A percentile compares a stretch with the other conserved stretches of the same genome.
phyloP scores from a whole-genome alignment of 2,888 invertebrate species.

The Dasysyrphus tricinctus region DNA sequence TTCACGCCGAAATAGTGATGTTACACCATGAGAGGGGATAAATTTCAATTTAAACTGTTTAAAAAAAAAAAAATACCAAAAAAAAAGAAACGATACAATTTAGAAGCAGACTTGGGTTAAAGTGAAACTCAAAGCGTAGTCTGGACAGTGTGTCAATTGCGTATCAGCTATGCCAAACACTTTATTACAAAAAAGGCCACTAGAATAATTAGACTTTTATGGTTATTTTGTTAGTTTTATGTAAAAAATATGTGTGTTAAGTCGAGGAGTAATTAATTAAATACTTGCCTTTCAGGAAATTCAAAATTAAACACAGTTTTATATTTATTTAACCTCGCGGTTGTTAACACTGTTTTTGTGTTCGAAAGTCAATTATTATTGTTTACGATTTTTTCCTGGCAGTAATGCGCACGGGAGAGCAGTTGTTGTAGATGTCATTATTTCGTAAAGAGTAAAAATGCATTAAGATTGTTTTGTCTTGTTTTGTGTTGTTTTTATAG shows the following conservation, averaged over 20 bases:
- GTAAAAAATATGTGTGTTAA: constrained; percentile 24
- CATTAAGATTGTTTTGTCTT: constrained; percentile 13
- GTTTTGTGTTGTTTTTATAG: background rate
- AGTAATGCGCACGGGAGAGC: constrained; percentile 26
- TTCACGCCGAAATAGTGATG: constrained; percentile 56
- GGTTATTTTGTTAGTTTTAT: constrained; percentile 6
- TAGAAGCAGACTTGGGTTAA: constrained; percentile 26
- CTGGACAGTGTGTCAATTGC: constrained; percentile 60
- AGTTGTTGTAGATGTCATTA: background rate
- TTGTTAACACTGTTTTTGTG: background rate
- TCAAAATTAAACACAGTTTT: background rate
- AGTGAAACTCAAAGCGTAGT: background rate
- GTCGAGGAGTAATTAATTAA: constrained; percentile 30
- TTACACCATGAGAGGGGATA: constrained; percentile 39
- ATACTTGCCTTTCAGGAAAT: constrained; percentile 14
- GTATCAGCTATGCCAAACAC: constrained; percentile 39
- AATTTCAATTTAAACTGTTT: constrained; percentile 54
- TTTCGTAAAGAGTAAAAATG: background rate
- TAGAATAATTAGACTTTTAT: constrained; percentile 39
- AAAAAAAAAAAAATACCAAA: background rate
- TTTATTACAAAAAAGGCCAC: constrained; percentile 47
- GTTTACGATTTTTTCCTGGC: constrained; percentile 5
- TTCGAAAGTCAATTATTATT: background rate
- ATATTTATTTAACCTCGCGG: constrained; percentile 9
- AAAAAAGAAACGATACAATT: background rate